These are phyloP conservation scores for Parnassius smintheus DNA, from an alignment of 2,888 invertebrate genomes.

Conservation along the genomic window DNA sequence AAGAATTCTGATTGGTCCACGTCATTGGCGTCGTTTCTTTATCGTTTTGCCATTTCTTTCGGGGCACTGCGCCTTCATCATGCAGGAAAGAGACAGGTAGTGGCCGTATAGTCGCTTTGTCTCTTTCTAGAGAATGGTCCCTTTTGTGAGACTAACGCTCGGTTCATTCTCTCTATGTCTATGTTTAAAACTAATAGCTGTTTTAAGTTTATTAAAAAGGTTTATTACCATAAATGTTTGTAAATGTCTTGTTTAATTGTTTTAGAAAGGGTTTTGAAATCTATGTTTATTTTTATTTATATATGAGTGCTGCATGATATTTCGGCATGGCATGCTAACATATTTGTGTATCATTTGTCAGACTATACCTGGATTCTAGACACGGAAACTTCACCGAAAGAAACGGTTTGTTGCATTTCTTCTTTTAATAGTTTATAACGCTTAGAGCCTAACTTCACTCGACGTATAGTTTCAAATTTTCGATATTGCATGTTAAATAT, in stretches of 20 bases:
- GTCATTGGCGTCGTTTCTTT: too few species aligned
- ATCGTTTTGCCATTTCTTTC: too few species aligned
- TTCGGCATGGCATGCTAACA: slow-evolving; percentile 78
- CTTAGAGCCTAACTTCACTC: slow-evolving; percentile 21
- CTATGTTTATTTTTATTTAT: slow-evolving; percentile 25
- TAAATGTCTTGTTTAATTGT: slow-evolving; percentile 12
- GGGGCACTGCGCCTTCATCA: too few species aligned
- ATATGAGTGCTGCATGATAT: slow-evolving; percentile 68
- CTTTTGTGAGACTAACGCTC: too few species aligned
- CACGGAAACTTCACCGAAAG: slow-evolving; percentile 68
- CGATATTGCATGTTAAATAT: slow-evolving; percentile 9
- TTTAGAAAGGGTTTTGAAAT: slow-evolving; percentile 5
- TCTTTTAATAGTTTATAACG: slow-evolving; percentile 35
- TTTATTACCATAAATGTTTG: slow-evolving; percentile 6
- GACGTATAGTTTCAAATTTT: slow-evolving; percentile 19
- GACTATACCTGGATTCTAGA: slow-evolving; percentile 79
- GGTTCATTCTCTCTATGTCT: too few species aligned
- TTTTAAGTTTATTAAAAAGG: slow-evolving; percentile 1
- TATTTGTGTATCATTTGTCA: slow-evolving; percentile 76
- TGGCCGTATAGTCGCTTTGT: too few species aligned
- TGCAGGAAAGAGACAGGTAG: too few species aligned
- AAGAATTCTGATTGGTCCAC: too few species aligned
- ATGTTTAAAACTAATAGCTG: slow-evolving; percentile 9
- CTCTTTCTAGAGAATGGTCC: too few species aligned
- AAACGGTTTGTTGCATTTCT: slow-evolving; percentile 76